phyloP scores from a whole-genome alignment of 2,888 invertebrate genomes.

The Temnothorax rugatulus region DNA sequence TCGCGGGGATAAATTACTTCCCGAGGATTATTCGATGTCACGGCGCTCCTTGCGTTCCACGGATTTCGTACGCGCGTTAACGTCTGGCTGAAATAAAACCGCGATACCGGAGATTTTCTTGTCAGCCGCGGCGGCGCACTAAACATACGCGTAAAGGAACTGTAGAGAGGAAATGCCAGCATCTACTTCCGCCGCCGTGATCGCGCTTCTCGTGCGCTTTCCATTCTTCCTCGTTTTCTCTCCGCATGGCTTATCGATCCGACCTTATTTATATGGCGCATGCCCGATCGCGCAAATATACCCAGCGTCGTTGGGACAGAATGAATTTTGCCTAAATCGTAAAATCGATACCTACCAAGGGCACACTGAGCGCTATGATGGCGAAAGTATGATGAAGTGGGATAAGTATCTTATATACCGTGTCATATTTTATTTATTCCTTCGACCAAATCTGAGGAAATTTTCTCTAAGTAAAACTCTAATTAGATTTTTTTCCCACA shows the following conservation, averaged over 20 bases:
- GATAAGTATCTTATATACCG: background rate
- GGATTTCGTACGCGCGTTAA: slow-evolving; percentile 58
- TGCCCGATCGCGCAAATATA: slow-evolving; percentile 56
- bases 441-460: background rate
- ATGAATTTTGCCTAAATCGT: slow-evolving; percentile 51
- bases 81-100: slow-evolving; percentile 65
- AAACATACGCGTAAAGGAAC: slow-evolving; percentile 32
- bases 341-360: slow-evolving; percentile 38
- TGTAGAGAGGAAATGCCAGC: slow-evolving; percentile 32
- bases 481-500: background rate
- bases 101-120: slow-evolving; percentile 61
- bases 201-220: slow-evolving; percentile 51
- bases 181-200: slow-evolving; percentile 39
- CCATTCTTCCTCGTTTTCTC: slow-evolving; percentile 36
- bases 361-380: slow-evolving; percentile 7
- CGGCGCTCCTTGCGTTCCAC: slow-evolving; percentile 57
- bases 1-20: slow-evolving; percentile 73
- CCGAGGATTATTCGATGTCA: slow-evolving; percentile 70
- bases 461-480: background rate
- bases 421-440: slow-evolving; percentile 8
- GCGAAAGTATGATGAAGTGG: background rate
- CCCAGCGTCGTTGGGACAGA: slow-evolving; percentile 26
- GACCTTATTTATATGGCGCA: slow-evolving; percentile 56
- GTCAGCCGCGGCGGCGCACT: slow-evolving; percentile 38
- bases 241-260: slow-evolving; percentile 43